A percentile compares a stretch with the other conserved stretches of the same genome.
Evolutionary conservation across 2,888 invertebrate species (phyloP).

Genomic region (Euzophera pinguis): DNA sequence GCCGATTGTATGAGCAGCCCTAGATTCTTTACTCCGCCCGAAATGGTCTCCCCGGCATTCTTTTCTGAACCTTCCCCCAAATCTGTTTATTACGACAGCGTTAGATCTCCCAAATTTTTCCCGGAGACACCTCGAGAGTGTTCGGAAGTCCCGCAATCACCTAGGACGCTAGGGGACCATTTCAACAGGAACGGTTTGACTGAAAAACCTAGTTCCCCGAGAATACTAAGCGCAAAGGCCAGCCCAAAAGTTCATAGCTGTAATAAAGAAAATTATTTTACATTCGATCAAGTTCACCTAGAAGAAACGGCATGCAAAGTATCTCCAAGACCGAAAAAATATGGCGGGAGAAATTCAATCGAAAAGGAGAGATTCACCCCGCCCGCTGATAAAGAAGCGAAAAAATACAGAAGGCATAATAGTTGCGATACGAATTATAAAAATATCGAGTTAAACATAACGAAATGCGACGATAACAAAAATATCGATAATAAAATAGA

Average conservation of each 20-base stretch:
- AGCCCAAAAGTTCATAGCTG: slow-evolving; percentile 67
- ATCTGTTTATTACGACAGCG: slow-evolving; percentile 69
- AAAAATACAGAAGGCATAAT: slow-evolving; percentile 64
- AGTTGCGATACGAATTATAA: slow-evolving; percentile 71
- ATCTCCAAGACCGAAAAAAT: slow-evolving; percentile 56
- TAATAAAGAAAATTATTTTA: slow-evolving; percentile 72
- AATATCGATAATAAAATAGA: slow-evolving; percentile 29
- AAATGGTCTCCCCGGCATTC: slow-evolving; percentile 65
- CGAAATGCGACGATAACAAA: slow-evolving; percentile 53
- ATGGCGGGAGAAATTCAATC: slow-evolving; percentile 66
- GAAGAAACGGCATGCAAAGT: slow-evolving; percentile 44
- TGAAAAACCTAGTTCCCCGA: slow-evolving; percentile 63
- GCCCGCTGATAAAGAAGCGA: slow-evolving; percentile 62
- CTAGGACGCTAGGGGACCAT: slow-evolving; percentile 54
- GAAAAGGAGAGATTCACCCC: slow-evolving; percentile 66
- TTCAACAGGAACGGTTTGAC: slow-evolving; percentile 56
- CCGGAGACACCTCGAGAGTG: slow-evolving; percentile 60
- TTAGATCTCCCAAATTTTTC: slow-evolving; percentile 69
- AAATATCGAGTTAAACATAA: slow-evolving; percentile 55
- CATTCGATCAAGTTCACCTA: slow-evolving; percentile 52
- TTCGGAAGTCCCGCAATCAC: slow-evolving; percentile 60
- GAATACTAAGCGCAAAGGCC: slow-evolving; percentile 52
- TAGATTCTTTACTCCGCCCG: slow-evolving; percentile 69
- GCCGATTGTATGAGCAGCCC: slow-evolving; percentile 62
- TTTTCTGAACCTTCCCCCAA: slow-evolving; percentile 68